A percentile compares a stretch with the other conserved stretches of the same genome.
phyloP scores from a whole-genome alignment of 2,888 invertebrate species.

The Troilus luridus region DNA sequence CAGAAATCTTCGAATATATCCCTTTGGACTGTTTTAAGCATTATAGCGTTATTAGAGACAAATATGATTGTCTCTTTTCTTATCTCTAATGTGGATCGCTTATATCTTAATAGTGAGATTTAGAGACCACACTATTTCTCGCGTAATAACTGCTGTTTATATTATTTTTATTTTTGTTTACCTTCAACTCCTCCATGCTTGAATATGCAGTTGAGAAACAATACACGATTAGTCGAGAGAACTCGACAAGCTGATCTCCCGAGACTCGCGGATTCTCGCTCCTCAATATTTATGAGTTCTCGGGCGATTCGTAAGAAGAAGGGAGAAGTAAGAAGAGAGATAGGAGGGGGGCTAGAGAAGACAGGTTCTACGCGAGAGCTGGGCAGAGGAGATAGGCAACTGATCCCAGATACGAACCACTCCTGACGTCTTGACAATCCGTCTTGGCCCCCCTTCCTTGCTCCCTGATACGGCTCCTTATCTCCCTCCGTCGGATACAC shows the following conservation, averaged over 20 bases:
- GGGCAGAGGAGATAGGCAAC: conserved; percentile 33
- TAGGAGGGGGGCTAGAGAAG: background rate
- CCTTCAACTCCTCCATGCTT: background rate
- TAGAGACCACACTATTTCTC: background rate
- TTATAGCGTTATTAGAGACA: too few relatives aligned
- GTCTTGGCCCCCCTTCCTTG: conserved; percentile 22
- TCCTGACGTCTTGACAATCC: conserved; percentile 48
- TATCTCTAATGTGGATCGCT: too few relatives aligned
- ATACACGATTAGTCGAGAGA: background rate
- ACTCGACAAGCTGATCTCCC: background rate
- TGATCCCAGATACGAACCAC: conserved; percentile 8
- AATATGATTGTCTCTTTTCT: too few relatives aligned
- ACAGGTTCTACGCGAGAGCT: conserved; percentile 27
- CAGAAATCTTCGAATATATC: too few relatives aligned
- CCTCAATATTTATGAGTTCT: conserved; percentile 5
- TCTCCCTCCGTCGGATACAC: conserved; percentile 3
- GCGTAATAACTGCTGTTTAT: background rate
- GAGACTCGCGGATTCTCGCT: background rate
- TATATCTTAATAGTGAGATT: too few relatives aligned
- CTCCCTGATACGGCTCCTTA: background rate
- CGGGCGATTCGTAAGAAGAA: background rate
- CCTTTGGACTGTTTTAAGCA: too few relatives aligned
- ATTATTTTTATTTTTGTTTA: background rate
- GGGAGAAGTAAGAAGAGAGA: conserved; percentile 20
- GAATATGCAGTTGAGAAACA: background rate